Base-by-base conservation (phyloP, 2,797 vertebrate species). In the Etheostoma perlongum region DNA sequence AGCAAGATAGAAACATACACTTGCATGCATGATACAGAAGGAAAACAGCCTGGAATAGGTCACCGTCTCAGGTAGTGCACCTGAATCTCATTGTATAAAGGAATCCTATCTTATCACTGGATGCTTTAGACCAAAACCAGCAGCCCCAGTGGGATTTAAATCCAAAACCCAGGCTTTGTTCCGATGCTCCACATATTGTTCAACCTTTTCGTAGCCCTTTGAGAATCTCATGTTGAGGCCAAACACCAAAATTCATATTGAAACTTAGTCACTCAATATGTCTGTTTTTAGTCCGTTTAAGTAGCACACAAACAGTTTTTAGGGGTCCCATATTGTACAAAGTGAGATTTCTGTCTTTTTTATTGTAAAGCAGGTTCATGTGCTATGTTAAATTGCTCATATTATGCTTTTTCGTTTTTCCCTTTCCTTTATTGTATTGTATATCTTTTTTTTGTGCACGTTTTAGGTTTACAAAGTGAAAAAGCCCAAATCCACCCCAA, bases 121-220 rank as follows among this genome's bases (percentile, higher is more conserved):
- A 49, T 6, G 25, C 19, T 59, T 54, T 71, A 61, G 33, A 70
- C 21, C 0, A 36, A 30, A 18, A 27, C 36, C 36, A 42, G 16
- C 7, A 12, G 11, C 4, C 25, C 49, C 52, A 46, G 58, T 58
- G 65, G 73, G 71, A 74, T n/a, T 60, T 19, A 76, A 81, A 83
- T 18, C 33, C 3, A 0, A 72, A 57, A 30, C 44, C 7, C 7
- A 36, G 51, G 9, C 46, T 44, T 55, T 76, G 16, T 62, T 36
- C 54, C 4, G 11, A 5, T n/a, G 8, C 44, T 21, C 15, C 16
- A 59, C 8, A 16, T 14, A 3, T 36, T 15, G 3, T 42, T 68
- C 23, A 51, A 23, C 23, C 51, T 36, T n/a, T 6, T 21, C 40
- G 15, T 7, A 46, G 54, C 53, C 23, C 4, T 42, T 5, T 48